Percentiles rank a stretch among this genome's conserved stretches.
phyloP scores from a whole-genome alignment of 2,888 invertebrate genomes.

The Timema cristinae region DNA sequence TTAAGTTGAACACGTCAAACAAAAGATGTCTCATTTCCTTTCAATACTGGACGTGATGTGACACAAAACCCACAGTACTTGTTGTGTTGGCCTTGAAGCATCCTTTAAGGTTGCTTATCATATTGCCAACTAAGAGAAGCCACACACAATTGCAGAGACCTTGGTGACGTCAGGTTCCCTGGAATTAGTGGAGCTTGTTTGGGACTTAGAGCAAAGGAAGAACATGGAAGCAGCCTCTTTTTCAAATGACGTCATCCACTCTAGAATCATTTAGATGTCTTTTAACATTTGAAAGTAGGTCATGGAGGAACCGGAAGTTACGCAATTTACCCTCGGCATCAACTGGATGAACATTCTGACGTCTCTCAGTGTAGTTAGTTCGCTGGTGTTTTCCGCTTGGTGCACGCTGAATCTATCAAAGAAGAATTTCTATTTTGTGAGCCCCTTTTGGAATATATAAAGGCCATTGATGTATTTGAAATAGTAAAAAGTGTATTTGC shows the following conservation, averaged over 20 bases:
- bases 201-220: not conserved
- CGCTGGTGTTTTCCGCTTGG: not conserved
- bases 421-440: not conserved
- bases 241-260: constrained; percentile 2
- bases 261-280: not conserved
- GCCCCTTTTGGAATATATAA: not conserved
- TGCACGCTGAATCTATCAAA: not conserved
- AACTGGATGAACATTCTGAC: not conserved
- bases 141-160: constrained; percentile 1
- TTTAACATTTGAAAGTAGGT: not conserved
- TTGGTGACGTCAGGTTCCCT: not conserved
- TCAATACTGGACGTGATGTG: not conserved
- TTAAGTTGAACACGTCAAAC: not conserved
- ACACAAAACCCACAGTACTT: not conserved
- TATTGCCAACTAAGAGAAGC: not conserved
- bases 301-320: not conserved
- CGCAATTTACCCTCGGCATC: not conserved
- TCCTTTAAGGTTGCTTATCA: not conserved
- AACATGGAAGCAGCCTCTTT: not conserved
- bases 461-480: not conserved
- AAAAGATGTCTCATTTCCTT: not conserved
- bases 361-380: not conserved
- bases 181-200: not conserved
- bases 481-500: not conserved
- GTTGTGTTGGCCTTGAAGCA: not conserved